Conservation (phyloP, 2,888 invertebrate genomes). For the Acanthosepion esculentum region DNA sequence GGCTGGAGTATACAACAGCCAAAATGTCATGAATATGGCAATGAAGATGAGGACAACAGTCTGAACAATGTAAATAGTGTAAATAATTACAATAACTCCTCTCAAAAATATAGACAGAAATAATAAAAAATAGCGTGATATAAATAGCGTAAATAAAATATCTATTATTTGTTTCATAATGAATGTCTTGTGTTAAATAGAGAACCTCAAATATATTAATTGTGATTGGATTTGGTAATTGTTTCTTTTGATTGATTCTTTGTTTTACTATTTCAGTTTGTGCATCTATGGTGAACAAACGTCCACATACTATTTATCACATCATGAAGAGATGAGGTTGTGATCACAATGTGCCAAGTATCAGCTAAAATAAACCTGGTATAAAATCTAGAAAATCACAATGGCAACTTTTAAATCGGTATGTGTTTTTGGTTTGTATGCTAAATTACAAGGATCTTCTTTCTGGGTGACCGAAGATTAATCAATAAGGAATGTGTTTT, state of each 20-base stretch:
- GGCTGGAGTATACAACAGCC: too few species aligned
- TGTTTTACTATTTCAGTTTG: not conserved
- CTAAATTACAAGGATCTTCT: not conserved
- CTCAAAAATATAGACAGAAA: too few species aligned
- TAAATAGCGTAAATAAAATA: too few species aligned
- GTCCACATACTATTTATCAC: conserved; percentile 39
- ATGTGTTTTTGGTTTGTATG: not conserved
- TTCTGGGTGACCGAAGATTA: not conserved
- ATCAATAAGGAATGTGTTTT: not conserved
- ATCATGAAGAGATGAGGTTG: conserved; percentile 45
- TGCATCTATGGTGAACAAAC: conserved; percentile 37
- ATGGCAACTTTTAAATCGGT: not conserved
- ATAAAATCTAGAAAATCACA: not conserved
- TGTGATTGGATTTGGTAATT: not conserved
- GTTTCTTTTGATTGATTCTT: not conserved
- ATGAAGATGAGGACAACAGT: too few species aligned
- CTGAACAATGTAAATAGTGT: too few species aligned
- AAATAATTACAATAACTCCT: too few species aligned
- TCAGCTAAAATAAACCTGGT: not conserved
- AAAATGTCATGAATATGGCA: too few species aligned
- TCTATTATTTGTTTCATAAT: too few species aligned
- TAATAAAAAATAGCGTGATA: too few species aligned
- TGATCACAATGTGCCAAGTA: not conserved
- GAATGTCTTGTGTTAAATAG: too few species aligned
- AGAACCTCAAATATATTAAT: too few species aligned